These are phyloP conservation scores for Drosophila navojoa DNA, from an alignment of 1,140 invertebrate species.

Conservation along the genomic window DNA sequence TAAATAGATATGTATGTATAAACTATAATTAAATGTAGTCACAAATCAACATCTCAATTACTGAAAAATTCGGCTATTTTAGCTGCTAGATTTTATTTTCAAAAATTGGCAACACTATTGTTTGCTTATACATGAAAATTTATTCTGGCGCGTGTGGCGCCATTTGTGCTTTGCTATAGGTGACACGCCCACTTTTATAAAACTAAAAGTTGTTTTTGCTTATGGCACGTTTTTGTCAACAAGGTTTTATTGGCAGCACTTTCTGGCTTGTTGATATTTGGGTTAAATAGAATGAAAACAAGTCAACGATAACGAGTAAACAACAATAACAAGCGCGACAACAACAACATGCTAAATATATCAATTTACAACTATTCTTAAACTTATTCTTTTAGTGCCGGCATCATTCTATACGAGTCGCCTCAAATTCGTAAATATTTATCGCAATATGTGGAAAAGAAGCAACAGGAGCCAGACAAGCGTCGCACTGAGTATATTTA, in stretches of 20 bases:
- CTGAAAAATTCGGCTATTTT: background rate
- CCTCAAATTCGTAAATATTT: constrained; percentile 66
- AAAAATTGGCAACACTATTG: constrained; percentile 7
- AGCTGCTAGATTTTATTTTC: background rate
- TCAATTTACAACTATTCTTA: background rate
- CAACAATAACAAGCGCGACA: constrained; percentile 16
- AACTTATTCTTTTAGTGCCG: constrained; percentile 67
- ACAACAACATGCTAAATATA: background rate
- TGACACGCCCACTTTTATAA: constrained; percentile 71
- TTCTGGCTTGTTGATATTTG: constrained; percentile 26
- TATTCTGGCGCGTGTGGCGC: constrained; percentile 49
- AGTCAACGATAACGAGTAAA: constrained; percentile 23
- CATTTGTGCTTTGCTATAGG: constrained; percentile 23
- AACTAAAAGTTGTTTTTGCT: constrained; percentile 56
- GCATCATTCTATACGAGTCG: constrained; percentile 71
- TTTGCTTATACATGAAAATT: constrained; percentile 27
- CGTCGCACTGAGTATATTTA: constrained; percentile 82
- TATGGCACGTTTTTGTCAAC: constrained; percentile 58
- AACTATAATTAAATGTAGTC: background rate
- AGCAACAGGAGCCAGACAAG: constrained; percentile 67
- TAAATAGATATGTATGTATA: background rate
- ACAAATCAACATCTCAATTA: background rate
- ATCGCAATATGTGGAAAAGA: constrained; percentile 67
- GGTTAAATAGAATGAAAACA: constrained; percentile 21
- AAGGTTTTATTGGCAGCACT: constrained; percentile 65